A percentile compares a stretch with the other conserved stretches of the same genome.
Conservation (phyloP, 2,888 invertebrate genomes). For the Hydriomena furcata region DNA sequence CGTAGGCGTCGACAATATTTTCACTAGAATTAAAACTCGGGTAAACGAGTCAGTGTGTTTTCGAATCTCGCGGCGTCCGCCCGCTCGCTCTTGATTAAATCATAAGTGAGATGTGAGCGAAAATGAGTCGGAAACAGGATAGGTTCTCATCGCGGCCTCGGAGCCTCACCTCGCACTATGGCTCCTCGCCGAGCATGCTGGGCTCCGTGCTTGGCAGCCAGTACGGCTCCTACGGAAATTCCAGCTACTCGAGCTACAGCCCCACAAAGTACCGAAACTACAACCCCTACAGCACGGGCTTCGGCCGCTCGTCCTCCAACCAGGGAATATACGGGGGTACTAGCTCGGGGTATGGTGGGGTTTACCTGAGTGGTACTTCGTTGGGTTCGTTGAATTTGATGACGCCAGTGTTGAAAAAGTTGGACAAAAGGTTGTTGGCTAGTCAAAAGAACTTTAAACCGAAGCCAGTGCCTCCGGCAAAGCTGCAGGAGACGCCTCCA, state of each 20-base stretch:
- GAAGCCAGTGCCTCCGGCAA: constrained; percentile 67
- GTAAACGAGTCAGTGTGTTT: constrained; percentile 71
- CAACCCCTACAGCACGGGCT: constrained; percentile 72
- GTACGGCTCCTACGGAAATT: constrained; percentile 65
- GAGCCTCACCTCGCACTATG: constrained; percentile 69
- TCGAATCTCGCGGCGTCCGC: constrained; percentile 60
- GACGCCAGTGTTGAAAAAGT: constrained; percentile 79
- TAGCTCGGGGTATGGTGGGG: constrained; percentile 86
- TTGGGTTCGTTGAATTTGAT: constrained; percentile 84
- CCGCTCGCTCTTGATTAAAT: constrained; percentile 45
- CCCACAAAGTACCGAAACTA: constrained; percentile 71
- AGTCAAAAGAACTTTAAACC: constrained; percentile 79
- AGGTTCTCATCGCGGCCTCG: constrained; percentile 70
- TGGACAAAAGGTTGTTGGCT: constrained; percentile 74
- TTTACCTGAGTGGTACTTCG: constrained; percentile 85
- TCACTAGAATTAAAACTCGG: constrained; percentile 66
- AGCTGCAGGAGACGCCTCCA: constrained; percentile 49
- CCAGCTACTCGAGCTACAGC: constrained; percentile 63
- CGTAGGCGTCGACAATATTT: constrained; percentile 72
- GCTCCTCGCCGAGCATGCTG: constrained; percentile 74
- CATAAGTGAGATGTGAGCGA: constrained; percentile 58
- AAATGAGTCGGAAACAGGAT: constrained; percentile 78
- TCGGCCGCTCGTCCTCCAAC: constrained; percentile 65
- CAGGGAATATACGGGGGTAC: constrained; percentile 85
- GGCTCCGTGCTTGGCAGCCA: constrained; percentile 68